Conservation (phyloP, 2,113 vertebrate species). For the Oncorhynchus kisutch region DNA sequence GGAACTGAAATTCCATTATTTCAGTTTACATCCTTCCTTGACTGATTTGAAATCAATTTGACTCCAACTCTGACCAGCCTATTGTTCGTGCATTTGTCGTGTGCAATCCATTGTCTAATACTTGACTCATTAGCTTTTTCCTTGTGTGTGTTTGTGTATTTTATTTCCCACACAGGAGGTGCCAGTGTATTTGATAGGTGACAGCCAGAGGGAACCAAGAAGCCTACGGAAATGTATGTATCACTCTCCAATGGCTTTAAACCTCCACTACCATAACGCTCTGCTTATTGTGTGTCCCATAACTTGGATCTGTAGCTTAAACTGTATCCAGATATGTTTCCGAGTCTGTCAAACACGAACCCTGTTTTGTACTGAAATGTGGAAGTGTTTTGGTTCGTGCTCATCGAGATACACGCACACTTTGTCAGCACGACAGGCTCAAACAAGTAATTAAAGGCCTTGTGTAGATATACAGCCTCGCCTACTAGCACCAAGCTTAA, state of each 20-base stretch:
- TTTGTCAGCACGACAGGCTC: not conserved
- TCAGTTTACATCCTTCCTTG: too few relatives aligned
- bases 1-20: too few relatives aligned
- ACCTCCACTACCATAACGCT: not conserved
- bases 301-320: not conserved
- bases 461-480: slow-evolving; percentile 11
- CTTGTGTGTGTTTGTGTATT: not conserved
- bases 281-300: not conserved
- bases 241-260: not conserved
- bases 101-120: too few relatives aligned
- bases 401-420: not conserved
- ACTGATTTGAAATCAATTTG: too few relatives aligned
- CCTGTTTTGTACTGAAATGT: not conserved
- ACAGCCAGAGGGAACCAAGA: slow-evolving; percentile 68
- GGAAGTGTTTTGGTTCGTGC: not conserved
- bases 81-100: too few relatives aligned
- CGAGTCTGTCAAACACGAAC: not conserved
- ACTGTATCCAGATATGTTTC: not conserved
- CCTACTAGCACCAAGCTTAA: slow-evolving; percentile 5
- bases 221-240: slow-evolving; percentile 71
- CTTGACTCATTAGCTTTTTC: not conserved
- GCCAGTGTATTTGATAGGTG: slow-evolving; percentile 65
- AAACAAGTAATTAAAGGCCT: not conserved
- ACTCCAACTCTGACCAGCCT: too few relatives aligned
- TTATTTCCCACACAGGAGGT: slow-evolving; percentile 66